phyloP scores from a whole-genome alignment of 2,888 invertebrate genomes.

The Caenorhabditis japonica region DNA sequence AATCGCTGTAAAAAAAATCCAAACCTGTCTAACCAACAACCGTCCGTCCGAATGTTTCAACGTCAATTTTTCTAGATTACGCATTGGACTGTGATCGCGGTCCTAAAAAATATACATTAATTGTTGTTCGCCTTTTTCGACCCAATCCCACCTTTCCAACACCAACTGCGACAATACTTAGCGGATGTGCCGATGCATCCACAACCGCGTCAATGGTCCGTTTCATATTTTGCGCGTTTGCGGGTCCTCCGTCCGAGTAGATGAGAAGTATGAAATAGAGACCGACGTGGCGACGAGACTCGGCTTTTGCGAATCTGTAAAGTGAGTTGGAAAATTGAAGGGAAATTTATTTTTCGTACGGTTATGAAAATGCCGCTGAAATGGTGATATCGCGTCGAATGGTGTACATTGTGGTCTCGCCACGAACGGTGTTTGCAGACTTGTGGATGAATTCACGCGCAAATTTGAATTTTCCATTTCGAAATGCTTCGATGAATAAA shows the following conservation, averaged over 20 bases:
- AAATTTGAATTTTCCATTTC: no score
- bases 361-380: not conserved
- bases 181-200: conserved; percentile 68
- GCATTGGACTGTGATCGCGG: conserved; percentile 48
- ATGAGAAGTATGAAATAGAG: conserved; percentile 70
- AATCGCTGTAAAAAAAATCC: no score
- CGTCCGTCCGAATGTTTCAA: conserved; percentile 60
- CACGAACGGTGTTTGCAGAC: no score
- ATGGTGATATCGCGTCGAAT: no score
- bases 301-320: conserved; percentile 72
- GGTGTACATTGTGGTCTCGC: no score
- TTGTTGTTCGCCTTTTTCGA: not conserved
- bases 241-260: conserved; percentile 71
- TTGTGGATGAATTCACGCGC: no score
- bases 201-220: conserved; percentile 67
- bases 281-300: conserved; percentile 53
- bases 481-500: no score
- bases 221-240: conserved; percentile 52
- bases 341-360: not conserved
- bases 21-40: conserved; percentile 51
- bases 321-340: no score
- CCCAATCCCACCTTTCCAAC: conserved; percentile 43
- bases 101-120: conserved; percentile 19
- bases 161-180: conserved; percentile 68
- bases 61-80: conserved; percentile 51